phyloP scores from a whole-genome alignment of 1,140 invertebrate species.

The Apis laboriosa region DNA sequence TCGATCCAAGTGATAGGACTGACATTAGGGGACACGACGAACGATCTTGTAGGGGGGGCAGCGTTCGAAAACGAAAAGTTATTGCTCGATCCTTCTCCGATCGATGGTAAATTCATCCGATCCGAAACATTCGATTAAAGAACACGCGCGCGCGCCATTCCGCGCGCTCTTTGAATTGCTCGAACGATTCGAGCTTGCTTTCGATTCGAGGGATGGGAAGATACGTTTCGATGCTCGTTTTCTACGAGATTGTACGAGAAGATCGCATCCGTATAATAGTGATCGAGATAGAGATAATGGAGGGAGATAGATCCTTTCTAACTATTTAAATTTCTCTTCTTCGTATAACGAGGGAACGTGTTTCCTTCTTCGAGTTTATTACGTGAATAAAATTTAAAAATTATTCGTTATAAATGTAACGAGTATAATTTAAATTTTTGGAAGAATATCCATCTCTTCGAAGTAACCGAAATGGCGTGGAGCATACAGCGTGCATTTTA shows the following conservation, averaged over 20 bases:
- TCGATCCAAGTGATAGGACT: conserved; percentile 43
- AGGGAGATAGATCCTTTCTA: no score
- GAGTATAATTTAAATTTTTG: no score
- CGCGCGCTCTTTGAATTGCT: background rate
- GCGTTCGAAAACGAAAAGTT: background rate
- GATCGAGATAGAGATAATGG: conserved; percentile 6
- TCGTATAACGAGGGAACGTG: background rate
- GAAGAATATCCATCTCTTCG: background rate
- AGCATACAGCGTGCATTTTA: background rate
- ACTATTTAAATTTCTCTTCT: no score
- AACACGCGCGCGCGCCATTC: background rate
- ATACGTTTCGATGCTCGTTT: background rate
- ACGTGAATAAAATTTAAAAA: no score
- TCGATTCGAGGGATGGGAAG: background rate
- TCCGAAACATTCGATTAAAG: conserved; percentile 5
- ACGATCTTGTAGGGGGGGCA: background rate
- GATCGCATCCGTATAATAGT: no score
- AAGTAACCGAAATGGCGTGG: background rate
- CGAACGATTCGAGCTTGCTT: background rate
- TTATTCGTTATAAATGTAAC: no score
- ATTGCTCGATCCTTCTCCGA: conserved; percentile 10
- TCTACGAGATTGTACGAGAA: no score
- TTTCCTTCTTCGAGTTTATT: background rate
- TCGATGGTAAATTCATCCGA: conserved; percentile 16
- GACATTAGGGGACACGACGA: conserved; percentile 10